Percentiles rank a stretch among this genome's conserved stretches.
Conservation (phyloP, 1,140 invertebrate species). For the Batillaria attramentaria region DNA sequence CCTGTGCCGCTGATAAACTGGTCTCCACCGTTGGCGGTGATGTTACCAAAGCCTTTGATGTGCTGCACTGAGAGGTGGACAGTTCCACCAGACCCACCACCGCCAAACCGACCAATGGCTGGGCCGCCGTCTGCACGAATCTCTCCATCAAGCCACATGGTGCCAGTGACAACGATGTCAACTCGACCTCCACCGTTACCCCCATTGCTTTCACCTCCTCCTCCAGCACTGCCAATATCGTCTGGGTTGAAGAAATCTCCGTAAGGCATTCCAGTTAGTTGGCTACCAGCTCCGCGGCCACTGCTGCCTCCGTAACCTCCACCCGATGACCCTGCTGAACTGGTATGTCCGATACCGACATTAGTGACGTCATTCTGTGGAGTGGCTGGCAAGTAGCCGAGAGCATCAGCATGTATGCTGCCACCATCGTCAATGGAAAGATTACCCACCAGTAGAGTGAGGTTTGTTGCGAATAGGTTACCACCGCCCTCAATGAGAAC, state of each 20-base stretch:
- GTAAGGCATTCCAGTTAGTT: constrained; percentile 55
- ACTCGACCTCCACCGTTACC: constrained; percentile 59
- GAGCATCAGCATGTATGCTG: constrained; percentile 50
- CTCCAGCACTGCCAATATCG: constrained; percentile 57
- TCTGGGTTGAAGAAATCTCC: constrained; percentile 59
- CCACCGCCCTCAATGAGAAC: constrained; percentile 61
- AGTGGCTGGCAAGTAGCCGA: constrained; percentile 52
- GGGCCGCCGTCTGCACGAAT: constrained; percentile 49
- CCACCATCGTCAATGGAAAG: constrained; percentile 62
- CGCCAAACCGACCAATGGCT: constrained; percentile 42
- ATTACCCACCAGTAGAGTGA: constrained; percentile 50
- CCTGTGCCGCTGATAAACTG: constrained; percentile 46
- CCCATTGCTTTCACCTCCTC: constrained; percentile 46
- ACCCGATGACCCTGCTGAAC: constrained; percentile 53
- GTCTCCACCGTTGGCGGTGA: constrained; percentile 62
- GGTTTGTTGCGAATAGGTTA: constrained; percentile 53
- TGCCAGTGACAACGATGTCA: constrained; percentile 48
- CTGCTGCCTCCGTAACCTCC: constrained; percentile 60
- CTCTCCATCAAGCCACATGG: constrained; percentile 54
- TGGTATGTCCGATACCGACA: constrained; percentile 49
- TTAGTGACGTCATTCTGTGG: constrained; percentile 37
- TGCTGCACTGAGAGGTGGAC: constrained; percentile 51
- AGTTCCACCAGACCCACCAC: constrained; percentile 59
- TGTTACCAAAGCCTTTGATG: constrained; percentile 57
- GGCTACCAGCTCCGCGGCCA: constrained; percentile 51